Base-by-base conservation (phyloP, 2,113 vertebrate genomes). In the Triplophysa dalaica region DNA sequence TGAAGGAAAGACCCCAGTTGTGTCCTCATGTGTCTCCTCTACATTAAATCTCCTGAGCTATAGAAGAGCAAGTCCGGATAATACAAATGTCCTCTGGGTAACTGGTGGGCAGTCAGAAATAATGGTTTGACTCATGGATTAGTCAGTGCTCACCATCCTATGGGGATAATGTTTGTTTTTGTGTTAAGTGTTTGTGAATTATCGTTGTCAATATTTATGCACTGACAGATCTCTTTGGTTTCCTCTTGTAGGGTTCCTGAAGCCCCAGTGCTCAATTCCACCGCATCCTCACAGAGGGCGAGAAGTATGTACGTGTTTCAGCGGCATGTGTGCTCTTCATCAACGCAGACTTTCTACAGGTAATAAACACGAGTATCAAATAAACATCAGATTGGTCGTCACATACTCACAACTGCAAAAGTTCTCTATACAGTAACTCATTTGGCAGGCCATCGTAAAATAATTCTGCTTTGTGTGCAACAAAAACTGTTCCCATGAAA, bases 211-310 rank as follows among this genome's bases (percentile, higher is more conserved):
- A 38, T 38, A 38, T 38, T 38, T 38, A 38, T 38, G 33, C 7
- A 38, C 33, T 45, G 10, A 45, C 43, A 2, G 10, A 45, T 45
- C 9, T 48, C 3, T 78, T 4, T 76, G 12, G 75, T 8, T 63
- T 33, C 52, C n/a, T 79, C 50, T 58, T 70, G 0, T 85, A 94
- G 93, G 93, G 90, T 94, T 94, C 87, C 85, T 94, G 87, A 94
- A 94, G 87, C 92, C 93, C 89, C 93, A 93, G 93, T 94, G 93
- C 88, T 93, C 93, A 12, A 69, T 94, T 88, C 91, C 92, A 68
- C 89, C 92, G 56, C 91, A 91, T 43, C 88, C 91, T 87, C 91
- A 92, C 82, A 89, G 92, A 88, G 91, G 91, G 21, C 90, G 92
- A 0, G 93, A 94, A 5, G 87, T 62, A 1, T 94, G 93, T 86